These are phyloP conservation scores for Acanthacorydalis orientalis DNA, from an alignment of 2,888 invertebrate species.

Conservation along the genomic window DNA sequence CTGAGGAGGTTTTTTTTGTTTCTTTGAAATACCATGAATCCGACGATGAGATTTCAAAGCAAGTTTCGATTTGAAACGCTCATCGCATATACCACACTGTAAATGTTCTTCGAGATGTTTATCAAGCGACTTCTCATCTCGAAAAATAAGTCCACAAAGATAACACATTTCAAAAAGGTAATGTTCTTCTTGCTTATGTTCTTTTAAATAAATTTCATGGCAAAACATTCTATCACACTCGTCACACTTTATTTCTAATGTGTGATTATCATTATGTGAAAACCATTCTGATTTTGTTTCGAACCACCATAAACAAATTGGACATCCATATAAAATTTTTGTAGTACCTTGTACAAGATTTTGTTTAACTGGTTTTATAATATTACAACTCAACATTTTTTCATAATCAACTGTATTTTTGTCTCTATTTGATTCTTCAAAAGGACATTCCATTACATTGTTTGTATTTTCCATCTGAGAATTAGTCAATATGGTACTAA, in stretches of 20 bases:
- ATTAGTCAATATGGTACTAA: too few species aligned
- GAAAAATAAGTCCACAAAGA: conserved; percentile 17
- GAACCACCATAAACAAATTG: background rate
- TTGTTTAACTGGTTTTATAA: background rate
- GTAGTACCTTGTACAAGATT: background rate
- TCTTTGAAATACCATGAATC: conserved; percentile 21
- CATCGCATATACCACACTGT: conserved; percentile 30
- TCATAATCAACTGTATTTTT: background rate
- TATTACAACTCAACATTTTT: background rate
- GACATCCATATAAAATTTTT: background rate
- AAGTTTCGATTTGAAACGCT: conserved; percentile 28
- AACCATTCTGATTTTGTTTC: conserved; percentile 1
- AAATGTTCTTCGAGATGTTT: conserved; percentile 20
- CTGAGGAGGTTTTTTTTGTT: background rate
- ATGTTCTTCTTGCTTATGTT: background rate
- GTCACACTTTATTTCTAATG: background rate
- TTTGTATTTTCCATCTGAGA: background rate
- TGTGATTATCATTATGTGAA: background rate
- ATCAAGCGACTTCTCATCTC: conserved; percentile 28
- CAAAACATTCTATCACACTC: background rate
- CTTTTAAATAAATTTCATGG: background rate
- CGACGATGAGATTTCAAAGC: conserved; percentile 32
- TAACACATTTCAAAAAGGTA: background rate
- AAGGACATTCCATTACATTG: background rate
- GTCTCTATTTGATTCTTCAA: background rate